Percentiles rank a stretch among this genome's conserved stretches.
These are phyloP conservation scores for Myotis pilosus DNA, from an alignment of 2,797 vertebrate genomes.

Conservation along the genomic window DNA sequence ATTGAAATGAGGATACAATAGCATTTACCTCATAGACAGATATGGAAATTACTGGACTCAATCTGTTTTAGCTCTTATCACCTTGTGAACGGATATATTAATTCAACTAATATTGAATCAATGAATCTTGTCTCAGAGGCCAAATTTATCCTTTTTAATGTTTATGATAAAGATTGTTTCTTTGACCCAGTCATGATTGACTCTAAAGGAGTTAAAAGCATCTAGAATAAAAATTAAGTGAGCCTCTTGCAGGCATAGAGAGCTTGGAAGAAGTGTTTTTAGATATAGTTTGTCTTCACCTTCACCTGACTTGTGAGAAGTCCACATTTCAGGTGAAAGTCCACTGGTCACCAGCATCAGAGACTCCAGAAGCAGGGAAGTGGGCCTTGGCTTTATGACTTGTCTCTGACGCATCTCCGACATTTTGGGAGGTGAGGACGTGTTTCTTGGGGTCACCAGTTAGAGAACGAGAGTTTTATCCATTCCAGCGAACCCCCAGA, in stretches of 20 bases:
- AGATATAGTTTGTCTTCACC: not conserved
- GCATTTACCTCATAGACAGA: not conserved
- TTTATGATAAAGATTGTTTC: constrained; percentile 33
- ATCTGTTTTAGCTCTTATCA: not conserved
- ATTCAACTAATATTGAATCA: not conserved
- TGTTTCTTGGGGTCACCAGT: constrained; percentile 18
- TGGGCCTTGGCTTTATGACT: constrained; percentile 32
- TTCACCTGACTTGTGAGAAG: not conserved
- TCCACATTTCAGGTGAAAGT: not conserved
- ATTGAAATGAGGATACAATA: not conserved
- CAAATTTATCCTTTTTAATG: constrained; percentile 27
- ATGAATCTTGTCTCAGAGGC: not conserved
- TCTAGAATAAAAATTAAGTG: not conserved
- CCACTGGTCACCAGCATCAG: not conserved
- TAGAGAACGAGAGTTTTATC: not conserved
- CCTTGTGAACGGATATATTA: not conserved
- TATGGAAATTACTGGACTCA: not conserved
- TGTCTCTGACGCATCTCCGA: constrained; percentile 60
- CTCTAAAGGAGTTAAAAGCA: constrained; percentile 24
- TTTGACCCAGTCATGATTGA: not conserved
- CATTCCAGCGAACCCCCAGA: not conserved
- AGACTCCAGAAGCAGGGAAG: not conserved
- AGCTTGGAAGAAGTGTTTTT: not conserved
- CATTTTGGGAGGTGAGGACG: constrained; percentile 66
- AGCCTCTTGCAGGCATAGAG: not conserved